Base-by-base conservation (phyloP, 2,113 vertebrate genomes). In the Neolamprologus toae region DNA sequence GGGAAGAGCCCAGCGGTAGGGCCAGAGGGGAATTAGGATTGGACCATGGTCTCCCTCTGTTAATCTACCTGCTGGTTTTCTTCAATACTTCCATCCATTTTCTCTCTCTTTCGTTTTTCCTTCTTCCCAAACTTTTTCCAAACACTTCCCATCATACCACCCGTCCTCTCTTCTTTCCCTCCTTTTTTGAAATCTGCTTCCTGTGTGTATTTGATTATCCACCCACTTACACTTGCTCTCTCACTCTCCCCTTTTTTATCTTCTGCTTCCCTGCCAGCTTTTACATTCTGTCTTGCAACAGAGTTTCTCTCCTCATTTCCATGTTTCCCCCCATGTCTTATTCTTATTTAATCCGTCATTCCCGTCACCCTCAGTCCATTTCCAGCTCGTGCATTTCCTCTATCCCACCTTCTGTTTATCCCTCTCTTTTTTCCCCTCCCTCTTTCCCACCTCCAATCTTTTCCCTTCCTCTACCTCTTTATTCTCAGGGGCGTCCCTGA, bases 401-500 rank as follows among this genome's bases (percentile, higher is more conserved):
- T 23, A 61, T 81, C 87, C 66, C 16, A 53, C 68, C 71, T 87
- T 86, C 37, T 83, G 81, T 73, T 66, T 79, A 61, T 79, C 86
- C 66, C 54, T 31, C 68, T 81, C 68, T 81, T 83, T 71, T 76
- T 68, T n/a, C 4, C 2, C 61, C 45, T 92, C 90, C 47, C 81
- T 86, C 88, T 63, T 59, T 89, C 80, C 57, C 68, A 13, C 28
- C 80, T 79, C 59, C 53, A 40, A 55, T 79, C 53, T 51, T 59
- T 66, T 53, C 23, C 71, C 54, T 73, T 84, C 54, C 78, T 31
- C 47, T 76, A 47, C 33, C 68, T 87, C 71, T 89, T 86, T 94
- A 93, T 94, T 96, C 96, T 95, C 95, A 87, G 82, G 95, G 94
- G 95, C 87, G 84, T 91, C 91, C 92, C 94, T 96, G 95, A 96